Evolutionary conservation across 2,797 vertebrate species (phyloP).

Genomic region (Smutsia gigantea): DNA sequence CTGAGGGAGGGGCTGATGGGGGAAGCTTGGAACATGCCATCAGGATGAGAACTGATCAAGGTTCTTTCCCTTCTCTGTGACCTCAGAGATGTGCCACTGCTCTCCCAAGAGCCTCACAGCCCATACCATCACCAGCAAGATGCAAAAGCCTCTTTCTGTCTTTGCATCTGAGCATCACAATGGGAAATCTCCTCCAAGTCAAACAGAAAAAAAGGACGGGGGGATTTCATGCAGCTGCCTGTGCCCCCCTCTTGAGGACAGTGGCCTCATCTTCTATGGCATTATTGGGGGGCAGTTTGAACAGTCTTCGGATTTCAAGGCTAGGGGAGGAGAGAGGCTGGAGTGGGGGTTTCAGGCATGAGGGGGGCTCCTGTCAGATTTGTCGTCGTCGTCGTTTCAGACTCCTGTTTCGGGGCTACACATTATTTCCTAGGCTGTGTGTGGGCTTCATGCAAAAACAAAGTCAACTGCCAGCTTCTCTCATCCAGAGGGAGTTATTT

Average conservation of each 20-base stretch:
- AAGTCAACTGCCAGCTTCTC: conserved; percentile 3
- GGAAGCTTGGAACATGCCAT: neutral
- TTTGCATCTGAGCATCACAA: neutral
- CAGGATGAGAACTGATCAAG: neutral
- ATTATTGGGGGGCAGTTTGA: conserved; percentile 62
- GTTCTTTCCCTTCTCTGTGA: neutral
- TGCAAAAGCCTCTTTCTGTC: neutral
- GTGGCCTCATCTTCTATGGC: neutral
- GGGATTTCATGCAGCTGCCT: conserved; percentile 65
- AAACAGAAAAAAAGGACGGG: conserved; percentile 53
- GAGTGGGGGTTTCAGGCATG: neutral
- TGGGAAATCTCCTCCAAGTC: neutral
- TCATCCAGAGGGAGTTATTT: neutral
- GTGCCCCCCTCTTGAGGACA: conserved; percentile 17
- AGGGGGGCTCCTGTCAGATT: conserved; percentile 64
- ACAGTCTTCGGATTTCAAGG: neutral
- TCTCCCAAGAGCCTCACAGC: neutral
- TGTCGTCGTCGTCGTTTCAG: conserved; percentile 27
- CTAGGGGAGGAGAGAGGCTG: neutral
- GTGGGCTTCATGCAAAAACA: conserved; percentile 53
- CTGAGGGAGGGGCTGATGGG: no score
- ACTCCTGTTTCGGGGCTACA: conserved; percentile 68
- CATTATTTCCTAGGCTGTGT: conserved; percentile 63
- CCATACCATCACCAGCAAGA: neutral
- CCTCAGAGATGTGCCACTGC: neutral